Base-by-base conservation (phyloP, 2,113 vertebrate species). In the Cephalopholis sonnerati region DNA sequence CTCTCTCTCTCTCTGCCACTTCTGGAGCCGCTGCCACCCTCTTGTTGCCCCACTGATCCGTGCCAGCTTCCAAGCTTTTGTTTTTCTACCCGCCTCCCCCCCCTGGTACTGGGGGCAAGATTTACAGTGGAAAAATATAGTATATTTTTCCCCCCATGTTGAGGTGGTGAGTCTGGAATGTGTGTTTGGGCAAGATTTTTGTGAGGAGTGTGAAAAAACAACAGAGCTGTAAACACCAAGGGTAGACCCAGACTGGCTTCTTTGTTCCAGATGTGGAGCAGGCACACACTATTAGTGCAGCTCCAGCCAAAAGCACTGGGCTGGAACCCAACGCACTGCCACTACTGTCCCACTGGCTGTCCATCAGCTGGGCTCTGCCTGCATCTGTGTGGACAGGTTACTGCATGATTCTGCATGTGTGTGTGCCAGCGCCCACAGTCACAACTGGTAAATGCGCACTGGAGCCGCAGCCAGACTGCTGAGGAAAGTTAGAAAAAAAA, bases 111-210 rank as follows among this genome's bases (percentile, higher is more conserved):
- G 48, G 81, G 85, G 83, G 74, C 68, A 81, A 86, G 84, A 94
- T 94, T 94, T 94, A 93, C 89, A 89, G 93, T 94, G 95, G 95
- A 95, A 96, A 95, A 94, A 92, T 90, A 90, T 87, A 77, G 74
- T 61, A 57, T 74, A 87, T 85, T 66, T 82, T 84, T 71, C n/a
- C 76, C 86, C 87, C 86, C 87, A 81, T 92, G 89, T 93, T 89
- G 91, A 92, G 92, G 87, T 90, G 92, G 80, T 84, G 89, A 87
- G 92, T 85, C 82, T 93, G 93, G 93, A 95, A 93, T 95, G 94
- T 94, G 90, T 93, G 89, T 94, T 92, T 87, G 87, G 83, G 91
- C 89, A 88, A 79, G 78, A 87, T 93, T 90, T 69, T 91, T 93
- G 92, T 24, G 64, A 93, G 92, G 87, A 92, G 93, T 94, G 93